Percentiles rank a stretch among this genome's conserved stretches.
These are phyloP conservation scores for Coryphaenoides rupestris DNA, from an alignment of 2,113 vertebrate species.

Conservation along the genomic window DNA sequence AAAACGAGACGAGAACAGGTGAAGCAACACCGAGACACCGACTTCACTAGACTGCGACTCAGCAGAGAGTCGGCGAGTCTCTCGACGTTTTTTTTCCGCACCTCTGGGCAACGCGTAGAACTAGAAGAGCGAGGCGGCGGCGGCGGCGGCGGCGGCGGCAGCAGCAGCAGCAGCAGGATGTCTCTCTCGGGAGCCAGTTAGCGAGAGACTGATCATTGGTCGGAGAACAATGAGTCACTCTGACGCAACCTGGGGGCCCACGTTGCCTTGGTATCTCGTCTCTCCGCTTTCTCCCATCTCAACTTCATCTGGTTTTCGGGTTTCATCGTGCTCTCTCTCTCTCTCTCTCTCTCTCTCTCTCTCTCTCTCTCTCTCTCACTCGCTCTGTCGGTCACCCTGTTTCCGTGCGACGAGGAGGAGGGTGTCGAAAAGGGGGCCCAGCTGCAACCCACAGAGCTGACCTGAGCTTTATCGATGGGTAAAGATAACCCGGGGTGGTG, in stretches of 20 bases:
- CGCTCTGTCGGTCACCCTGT: neutral
- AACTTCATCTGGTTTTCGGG: neutral
- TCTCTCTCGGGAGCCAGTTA: slow-evolving; percentile 2
- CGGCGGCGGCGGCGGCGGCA: too few relatives aligned
- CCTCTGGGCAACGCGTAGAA: neutral
- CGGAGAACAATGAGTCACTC: neutral
- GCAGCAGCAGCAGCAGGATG: slow-evolving; percentile 17
- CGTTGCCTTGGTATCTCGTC: neutral
- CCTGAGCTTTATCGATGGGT: too few relatives aligned
- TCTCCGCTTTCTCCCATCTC: neutral
- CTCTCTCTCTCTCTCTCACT: neutral
- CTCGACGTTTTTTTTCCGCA: slow-evolving; percentile 9
- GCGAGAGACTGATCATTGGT: neutral
- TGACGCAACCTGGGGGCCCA: neutral
- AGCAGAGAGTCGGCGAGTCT: too few relatives aligned
- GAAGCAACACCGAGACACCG: too few relatives aligned
- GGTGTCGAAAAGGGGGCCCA: too few relatives aligned
- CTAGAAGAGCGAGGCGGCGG: slow-evolving; percentile 9
- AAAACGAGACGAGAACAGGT: neutral
- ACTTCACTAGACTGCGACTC: neutral
- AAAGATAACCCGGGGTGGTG: too few relatives aligned
- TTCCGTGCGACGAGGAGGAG: too few relatives aligned
- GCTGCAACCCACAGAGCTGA: too few relatives aligned
- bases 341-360: neutral
- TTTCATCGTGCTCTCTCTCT: neutral